Conservation (phyloP, 2,888 invertebrate species). For the Sicus ferrugineus region DNA sequence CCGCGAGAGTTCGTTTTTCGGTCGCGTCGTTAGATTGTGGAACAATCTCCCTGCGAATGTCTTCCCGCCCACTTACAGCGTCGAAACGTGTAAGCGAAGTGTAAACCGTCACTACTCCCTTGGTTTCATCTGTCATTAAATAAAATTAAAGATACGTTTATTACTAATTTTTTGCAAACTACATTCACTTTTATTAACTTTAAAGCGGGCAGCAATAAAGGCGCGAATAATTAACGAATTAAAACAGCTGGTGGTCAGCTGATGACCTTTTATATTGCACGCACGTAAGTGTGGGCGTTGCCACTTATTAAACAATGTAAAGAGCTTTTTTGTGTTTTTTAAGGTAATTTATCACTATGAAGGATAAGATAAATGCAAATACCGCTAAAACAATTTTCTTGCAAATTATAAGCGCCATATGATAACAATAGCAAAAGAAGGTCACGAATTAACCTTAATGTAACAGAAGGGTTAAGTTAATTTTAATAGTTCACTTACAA, state of each 20-base stretch:
- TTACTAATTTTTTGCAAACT: neutral
- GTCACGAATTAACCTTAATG: neutral
- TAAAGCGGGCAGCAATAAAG: neutral
- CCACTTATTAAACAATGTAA: neutral
- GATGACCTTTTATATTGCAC: neutral
- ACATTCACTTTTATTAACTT: neutral
- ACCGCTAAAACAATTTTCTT: neutral
- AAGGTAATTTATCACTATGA: neutral
- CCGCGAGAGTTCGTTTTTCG: too few relatives aligned
- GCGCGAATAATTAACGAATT: neutral
- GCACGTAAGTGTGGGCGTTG: conserved; percentile 3
- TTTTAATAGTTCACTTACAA: too few relatives aligned
- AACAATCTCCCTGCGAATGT: too few relatives aligned
- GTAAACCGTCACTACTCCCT: too few relatives aligned
- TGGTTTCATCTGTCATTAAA: too few relatives aligned
- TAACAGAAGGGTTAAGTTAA: neutral
- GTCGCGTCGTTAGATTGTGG: too few relatives aligned
- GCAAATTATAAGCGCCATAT: neutral
- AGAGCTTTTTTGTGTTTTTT: neutral
- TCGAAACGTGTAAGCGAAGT: too few relatives aligned
- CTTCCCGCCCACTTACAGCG: too few relatives aligned
- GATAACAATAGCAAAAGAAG: neutral
- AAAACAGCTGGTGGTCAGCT: too few relatives aligned
- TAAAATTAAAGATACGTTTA: too few relatives aligned
- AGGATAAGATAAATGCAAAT: neutral